Base-by-base conservation (phyloP, 2,888 invertebrate species). In the Calephelis perditalis region DNA sequence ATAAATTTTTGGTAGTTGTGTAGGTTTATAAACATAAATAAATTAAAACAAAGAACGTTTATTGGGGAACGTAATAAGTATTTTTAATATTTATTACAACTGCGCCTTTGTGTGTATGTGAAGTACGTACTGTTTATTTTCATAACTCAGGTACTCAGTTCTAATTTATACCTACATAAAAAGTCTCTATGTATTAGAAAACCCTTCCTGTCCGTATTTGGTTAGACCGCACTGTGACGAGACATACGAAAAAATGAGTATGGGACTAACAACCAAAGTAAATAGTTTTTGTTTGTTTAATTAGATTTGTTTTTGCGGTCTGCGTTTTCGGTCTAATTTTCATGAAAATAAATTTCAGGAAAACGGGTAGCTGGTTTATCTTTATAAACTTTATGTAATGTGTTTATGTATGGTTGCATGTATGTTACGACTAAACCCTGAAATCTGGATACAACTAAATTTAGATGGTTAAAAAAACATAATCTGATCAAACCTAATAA, bases 131-230 rank as follows among this genome's bases (percentile, higher is more conserved):
- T 70, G 74, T 81, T 84, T 84, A 84, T 83, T 81, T 81, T 67
- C 69, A 71, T 72, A 78, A 78, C 80, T 78, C 75, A 75, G 78
- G 78, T 76, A 73, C 76, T 71, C 71, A 75, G 74, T 76, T 68
- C 78, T 82, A 83, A 85, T 86, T 86, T 86, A 86, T 83, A 81
- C 76, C 1, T 1, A 15, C 15, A 15, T 15, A 15, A 15, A 15
- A 15, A 15, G 15, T 15, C 15, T 15, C 15, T 15, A 1, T 59
- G 15, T 15, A 15, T 15, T 15, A 15, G 15, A 15, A 15, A 15
- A 15, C 15, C 15, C 15, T 15, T 15, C 15, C 15, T 15, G 15
- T 15, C 15, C 1, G 15, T 15, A 15, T 1, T 15, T 15, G 15
- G 1, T 15, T 15, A 15, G 1, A 15, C 15, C 15, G 1, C 1